Evolutionary conservation across 2,113 vertebrate genomes (phyloP), one percentile per base, ranked within the genome.

Genomic region (Cairina moschata): DNA sequence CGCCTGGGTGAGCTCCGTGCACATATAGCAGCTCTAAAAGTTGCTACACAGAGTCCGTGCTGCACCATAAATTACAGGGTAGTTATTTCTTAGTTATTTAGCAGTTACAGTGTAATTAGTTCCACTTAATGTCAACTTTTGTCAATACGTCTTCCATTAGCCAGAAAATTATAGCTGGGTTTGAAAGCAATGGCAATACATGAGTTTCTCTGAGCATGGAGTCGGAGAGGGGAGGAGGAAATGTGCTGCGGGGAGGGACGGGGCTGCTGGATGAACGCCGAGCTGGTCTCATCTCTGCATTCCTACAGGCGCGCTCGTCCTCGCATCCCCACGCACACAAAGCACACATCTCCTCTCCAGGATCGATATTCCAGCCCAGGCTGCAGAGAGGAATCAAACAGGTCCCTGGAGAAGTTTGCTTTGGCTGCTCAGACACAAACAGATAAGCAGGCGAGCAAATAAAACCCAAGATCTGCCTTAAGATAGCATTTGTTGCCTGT

Each of bases 1-100:
- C 62, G 91, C 93, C 80, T 94, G 92, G 85, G 79, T 34, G 92
- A 97, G 69, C 92, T 90, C 83, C 40, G 73, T 68, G 78, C 89
- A 83, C 55, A 17, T 42, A 23, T 25, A 97, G 94, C 16, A 20
- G 87, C 94, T 95, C 84, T 81, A 67, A 87, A 95, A 95, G 97
- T 97, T 97, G 96, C 97, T 96, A 78, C 86, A 32, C 74, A 11
- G 80, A 69, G 91, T 95, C 97, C 36, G 91, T 86, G 88, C 96
- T 94, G 97, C 90, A 95, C 93, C 97, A 98, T 98, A 98, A 98
- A 98, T 98, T 98, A 97, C 87, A 92, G 93, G 89, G 91, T 97
- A 97, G 97, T 98, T 98, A 98, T 97, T 98, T 98, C 97, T 98
- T 98, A 97, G 98, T 98, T 98, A 98, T 97, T 98, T 98, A 97